Percentiles rank a stretch among this genome's conserved stretches.
phyloP scores from a whole-genome alignment of 2,797 vertebrate genomes.

The Cryptoprocta ferox region DNA sequence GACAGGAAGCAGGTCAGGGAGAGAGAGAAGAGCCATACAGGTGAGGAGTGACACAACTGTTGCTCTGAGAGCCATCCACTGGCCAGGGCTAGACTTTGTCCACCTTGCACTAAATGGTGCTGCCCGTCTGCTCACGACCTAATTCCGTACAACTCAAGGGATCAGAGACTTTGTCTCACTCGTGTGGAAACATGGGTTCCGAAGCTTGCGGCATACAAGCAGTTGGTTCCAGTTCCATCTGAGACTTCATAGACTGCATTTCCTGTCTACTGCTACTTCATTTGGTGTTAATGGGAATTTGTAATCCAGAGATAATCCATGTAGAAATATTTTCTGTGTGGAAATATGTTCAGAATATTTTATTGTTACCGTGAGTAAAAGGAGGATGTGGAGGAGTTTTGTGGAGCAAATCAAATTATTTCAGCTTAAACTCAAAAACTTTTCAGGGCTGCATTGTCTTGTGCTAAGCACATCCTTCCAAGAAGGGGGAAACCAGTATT shows the following conservation, averaged over 20 bases:
- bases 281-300: background rate
- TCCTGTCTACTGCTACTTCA: background rate
- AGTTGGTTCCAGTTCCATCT: background rate
- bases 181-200: background rate
- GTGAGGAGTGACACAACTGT: too few relatives aligned
- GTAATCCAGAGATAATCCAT: background rate
- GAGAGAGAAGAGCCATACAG: background rate
- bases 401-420: background rate
- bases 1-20: background rate
- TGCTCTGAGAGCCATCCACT: background rate
- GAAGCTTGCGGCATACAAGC: background rate
- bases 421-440: background rate
- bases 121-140: fast-evolving
- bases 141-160: fast-evolving
- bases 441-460: background rate
- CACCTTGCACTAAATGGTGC: background rate
- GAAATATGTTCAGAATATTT: slow-evolving; percentile 9
- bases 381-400: background rate
- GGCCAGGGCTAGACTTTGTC: background rate
- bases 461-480: background rate
- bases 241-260: background rate
- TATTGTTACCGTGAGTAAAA: background rate
- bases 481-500: background rate
- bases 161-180: background rate
- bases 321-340: background rate